Conservation (phyloP, 2,888 invertebrate species). For the Agelastica alni region DNA sequence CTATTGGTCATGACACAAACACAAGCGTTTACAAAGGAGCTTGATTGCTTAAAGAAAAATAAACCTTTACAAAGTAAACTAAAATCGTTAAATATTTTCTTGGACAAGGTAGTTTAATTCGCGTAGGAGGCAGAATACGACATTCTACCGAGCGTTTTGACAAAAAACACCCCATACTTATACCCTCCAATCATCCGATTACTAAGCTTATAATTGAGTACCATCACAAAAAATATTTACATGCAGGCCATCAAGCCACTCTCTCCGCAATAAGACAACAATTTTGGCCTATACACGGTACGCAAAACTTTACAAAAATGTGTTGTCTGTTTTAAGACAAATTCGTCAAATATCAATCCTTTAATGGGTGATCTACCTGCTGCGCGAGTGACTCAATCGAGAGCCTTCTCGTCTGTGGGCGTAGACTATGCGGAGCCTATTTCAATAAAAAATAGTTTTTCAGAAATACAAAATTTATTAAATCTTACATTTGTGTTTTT, state of each 20-base stretch:
- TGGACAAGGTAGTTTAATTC: neutral
- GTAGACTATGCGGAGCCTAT: no score
- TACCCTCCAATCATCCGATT: neutral
- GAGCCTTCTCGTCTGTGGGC: no score
- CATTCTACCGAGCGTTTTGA: neutral
- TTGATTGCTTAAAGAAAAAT: no score
- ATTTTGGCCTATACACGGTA: constrained; percentile 3
- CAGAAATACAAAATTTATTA: no score
- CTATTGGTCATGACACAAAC: no score
- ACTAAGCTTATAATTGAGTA: neutral
- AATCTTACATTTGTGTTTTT: no score
- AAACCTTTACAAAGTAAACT: neutral
- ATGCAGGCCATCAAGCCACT: constrained; percentile 2
- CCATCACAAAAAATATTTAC: neutral
- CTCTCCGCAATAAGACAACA: neutral
- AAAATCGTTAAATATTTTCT: neutral
- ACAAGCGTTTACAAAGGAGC: no score
- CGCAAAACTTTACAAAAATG: no score
- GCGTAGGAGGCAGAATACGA: constrained; percentile 1
- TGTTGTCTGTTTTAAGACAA: neutral
- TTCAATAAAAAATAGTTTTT: no score
- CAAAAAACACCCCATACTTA: constrained; percentile 1
- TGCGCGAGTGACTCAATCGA: no score
- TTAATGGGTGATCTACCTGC: neutral
- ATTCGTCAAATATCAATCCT: neutral